A percentile compares a stretch with the other conserved stretches of the same genome.
Evolutionary conservation across 2,888 invertebrate genomes (phyloP).

Genomic region (Brachylomia viminalis): DNA sequence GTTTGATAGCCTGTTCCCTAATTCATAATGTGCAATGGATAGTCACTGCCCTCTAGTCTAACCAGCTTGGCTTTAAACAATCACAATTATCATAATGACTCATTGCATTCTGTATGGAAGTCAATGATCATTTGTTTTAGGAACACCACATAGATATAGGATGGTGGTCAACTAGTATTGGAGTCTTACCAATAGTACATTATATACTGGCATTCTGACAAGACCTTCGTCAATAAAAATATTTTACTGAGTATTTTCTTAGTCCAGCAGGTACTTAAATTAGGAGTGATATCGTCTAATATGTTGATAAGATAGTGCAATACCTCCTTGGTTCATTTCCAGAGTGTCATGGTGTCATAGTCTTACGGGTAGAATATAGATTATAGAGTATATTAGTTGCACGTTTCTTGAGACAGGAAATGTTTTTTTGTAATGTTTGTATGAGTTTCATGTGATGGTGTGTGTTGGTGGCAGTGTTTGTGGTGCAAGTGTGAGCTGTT

Average conservation of each 20-base stretch:
- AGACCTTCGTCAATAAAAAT: neutral
- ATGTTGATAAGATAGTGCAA: conserved; percentile 25
- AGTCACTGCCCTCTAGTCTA: conserved; percentile 7
- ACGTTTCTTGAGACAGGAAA: neutral
- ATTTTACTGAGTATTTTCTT: neutral
- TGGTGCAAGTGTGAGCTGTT: conserved; percentile 7
- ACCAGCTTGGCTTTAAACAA: conserved; percentile 15
- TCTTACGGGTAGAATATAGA: neutral
- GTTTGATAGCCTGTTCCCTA: conserved; percentile 2
- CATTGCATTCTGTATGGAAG: conserved; percentile 12
- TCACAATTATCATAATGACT: conserved; percentile 43
- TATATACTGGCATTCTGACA: neutral
- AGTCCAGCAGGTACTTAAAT: neutral
- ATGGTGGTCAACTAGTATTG: neutral
- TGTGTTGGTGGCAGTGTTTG: conserved; percentile 6
- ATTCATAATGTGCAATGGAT: conserved; percentile 1
- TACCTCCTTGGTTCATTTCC: neutral
- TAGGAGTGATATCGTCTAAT: conserved; percentile 18
- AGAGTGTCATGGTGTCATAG: neutral
- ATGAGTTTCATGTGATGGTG: conserved; percentile 7
- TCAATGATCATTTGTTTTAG: conserved; percentile 19
- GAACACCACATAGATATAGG: conserved; percentile 25
- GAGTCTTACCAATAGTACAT: neutral
- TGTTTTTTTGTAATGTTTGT: conserved; percentile 23
- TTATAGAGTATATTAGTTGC: neutral